Evolutionary conservation across 1,140 invertebrate genomes (phyloP), one percentile per base, ranked within the genome.

Genomic region (Nephotettix cincticeps): DNA sequence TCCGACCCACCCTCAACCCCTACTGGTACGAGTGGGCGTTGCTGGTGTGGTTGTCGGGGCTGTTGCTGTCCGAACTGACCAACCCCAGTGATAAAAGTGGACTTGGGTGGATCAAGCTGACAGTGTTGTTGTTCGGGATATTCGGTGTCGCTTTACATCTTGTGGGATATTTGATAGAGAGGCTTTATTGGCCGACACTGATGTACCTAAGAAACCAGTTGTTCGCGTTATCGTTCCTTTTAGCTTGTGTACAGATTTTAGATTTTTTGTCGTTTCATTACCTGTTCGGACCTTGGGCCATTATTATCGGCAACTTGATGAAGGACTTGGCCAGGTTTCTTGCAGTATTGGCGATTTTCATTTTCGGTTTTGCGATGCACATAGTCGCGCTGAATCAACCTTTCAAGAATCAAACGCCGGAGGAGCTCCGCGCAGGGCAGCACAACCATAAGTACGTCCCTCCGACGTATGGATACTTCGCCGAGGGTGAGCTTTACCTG

Each of bases 211-310:
- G 97, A 45, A 99, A 99, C 84, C 97, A 99, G 83, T 89, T 98
- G 74, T 95, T 99, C 75, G 97, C 96, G 0, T 85, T 98, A 75
- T 95, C 95, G 64, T 92, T 99, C 78, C 85, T 99, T 54, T 84
- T 99, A 72, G 95, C 95, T 58, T 99, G 97, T 82, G 95, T 99
- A 11, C 96, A 99, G 82, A 94, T 99, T 76, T 83, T 99, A 72
- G 98, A 99, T 81, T 97, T 97, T 78, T 81, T 97, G 23, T 98
- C 97, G 6, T 99, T 99, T 80, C 98, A 99, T 83, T 95, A 99
- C 82, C 85, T 99, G 0, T 99, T 99, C 79, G 98, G 98, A 40
- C 98, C 98, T 0, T 99, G 98, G 98, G 93, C 93, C 19, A 95
- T 95, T 73, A 95, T 95, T 78, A 95, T 94, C 75, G 93, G 92